phyloP scores from a whole-genome alignment of 2,113 vertebrate genomes.

The Podilymbus podiceps region DNA sequence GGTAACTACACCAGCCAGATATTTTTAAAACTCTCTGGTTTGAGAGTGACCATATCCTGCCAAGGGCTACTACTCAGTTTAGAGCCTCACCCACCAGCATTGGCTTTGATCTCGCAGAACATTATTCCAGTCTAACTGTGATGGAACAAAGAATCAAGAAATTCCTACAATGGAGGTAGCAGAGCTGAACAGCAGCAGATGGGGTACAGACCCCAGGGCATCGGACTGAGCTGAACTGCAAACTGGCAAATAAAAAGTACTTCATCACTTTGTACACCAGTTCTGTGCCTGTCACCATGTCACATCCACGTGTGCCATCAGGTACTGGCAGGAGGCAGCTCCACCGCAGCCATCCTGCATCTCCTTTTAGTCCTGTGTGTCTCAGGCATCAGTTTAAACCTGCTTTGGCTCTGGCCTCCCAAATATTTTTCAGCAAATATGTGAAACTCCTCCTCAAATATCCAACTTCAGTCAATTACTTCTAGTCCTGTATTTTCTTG shows the following conservation, averaged over 20 bases:
- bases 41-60: neutral
- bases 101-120: neutral
- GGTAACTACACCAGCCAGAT: neutral
- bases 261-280: neutral
- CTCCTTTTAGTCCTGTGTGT: neutral
- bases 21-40: neutral
- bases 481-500: neutral
- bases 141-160: neutral
- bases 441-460: neutral
- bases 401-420: neutral
- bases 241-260: neutral
- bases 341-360: neutral
- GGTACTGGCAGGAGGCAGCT: neutral
- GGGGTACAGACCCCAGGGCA: neutral
- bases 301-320: neutral
- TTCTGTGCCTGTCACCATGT: neutral
- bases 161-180: neutral
- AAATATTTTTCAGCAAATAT: neutral
- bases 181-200: accelerated
- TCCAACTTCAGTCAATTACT: neutral
- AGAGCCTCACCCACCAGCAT: neutral
- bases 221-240: neutral
- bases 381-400: neutral
- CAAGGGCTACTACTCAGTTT: neutral
- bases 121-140: neutral